phyloP scores from a whole-genome alignment of 2,797 vertebrate genomes.

The Linurgus olivaceus region DNA sequence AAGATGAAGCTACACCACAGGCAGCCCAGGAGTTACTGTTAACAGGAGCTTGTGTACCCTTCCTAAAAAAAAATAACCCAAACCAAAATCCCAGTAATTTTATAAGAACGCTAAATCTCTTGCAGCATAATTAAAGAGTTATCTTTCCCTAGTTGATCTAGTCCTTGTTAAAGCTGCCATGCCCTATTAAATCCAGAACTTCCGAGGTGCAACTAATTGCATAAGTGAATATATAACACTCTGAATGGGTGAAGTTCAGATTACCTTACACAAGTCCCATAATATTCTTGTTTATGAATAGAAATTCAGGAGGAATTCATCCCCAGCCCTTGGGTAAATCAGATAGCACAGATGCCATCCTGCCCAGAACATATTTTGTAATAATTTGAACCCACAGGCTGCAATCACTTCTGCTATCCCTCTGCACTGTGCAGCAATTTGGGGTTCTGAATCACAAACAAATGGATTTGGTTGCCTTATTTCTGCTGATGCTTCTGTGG shows the following conservation, averaged over 20 bases:
- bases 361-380: neutral
- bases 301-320: neutral
- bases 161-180: neutral
- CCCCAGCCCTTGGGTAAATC: neutral
- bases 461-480: slow-evolving; percentile 24
- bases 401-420: neutral
- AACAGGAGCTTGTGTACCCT: neutral
- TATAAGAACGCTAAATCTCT: neutral
- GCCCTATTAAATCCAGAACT: neutral
- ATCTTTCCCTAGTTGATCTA: neutral
- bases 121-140: slow-evolving; percentile 3
- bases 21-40: neutral
- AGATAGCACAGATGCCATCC: neutral
- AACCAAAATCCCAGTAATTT: neutral
- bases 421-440: neutral
- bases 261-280: neutral
- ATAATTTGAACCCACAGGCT: neutral
- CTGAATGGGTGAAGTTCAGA: neutral
- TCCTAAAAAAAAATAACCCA: neutral
- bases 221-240: neutral
- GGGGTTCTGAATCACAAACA: neutral
- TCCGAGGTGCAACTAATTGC: neutral
- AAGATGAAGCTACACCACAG: neutral
- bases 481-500: neutral
- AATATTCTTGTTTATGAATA: neutral